phyloP scores from a whole-genome alignment of 2,888 invertebrate genomes.

The Odontothrips loti region DNA sequence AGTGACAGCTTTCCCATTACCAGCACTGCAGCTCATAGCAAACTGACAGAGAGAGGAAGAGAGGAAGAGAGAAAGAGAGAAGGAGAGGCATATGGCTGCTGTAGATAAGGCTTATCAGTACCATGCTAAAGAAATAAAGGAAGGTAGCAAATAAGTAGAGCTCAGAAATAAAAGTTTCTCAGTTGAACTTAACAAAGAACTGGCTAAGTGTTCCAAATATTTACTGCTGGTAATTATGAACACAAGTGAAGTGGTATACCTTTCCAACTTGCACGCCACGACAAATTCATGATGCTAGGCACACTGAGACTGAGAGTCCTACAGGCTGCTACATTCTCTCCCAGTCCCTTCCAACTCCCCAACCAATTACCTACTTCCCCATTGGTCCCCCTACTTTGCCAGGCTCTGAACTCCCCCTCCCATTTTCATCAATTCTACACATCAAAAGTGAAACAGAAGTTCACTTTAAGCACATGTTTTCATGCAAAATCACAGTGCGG shows the following conservation, averaged over 20 bases:
- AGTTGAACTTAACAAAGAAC: too few species aligned
- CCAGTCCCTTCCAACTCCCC: neutral
- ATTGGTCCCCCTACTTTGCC: neutral
- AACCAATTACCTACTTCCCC: constrained; percentile 18
- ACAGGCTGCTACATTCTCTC: neutral
- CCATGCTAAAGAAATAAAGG: neutral
- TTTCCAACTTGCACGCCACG: neutral
- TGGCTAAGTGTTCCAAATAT: too few species aligned
- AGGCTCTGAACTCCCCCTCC: constrained; percentile 8
- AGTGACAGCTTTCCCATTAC: too few species aligned
- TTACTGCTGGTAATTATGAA: too few species aligned
- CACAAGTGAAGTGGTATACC: neutral
- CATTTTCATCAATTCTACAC: constrained; percentile 13
- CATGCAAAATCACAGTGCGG: neutral
- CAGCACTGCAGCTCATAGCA: neutral
- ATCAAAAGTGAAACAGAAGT: neutral
- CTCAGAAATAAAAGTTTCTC: too few species aligned
- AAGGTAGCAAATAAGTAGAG: too few species aligned
- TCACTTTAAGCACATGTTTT: neutral
- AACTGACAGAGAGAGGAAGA: neutral
- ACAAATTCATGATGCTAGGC: neutral
- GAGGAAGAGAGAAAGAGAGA: too few species aligned
- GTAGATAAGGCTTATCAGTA: constrained; percentile 6
- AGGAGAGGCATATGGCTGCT: neutral
- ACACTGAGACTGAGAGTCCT: neutral